phyloP scores from a whole-genome alignment of 2,113 vertebrate species.

The Catagonus wagneri region DNA sequence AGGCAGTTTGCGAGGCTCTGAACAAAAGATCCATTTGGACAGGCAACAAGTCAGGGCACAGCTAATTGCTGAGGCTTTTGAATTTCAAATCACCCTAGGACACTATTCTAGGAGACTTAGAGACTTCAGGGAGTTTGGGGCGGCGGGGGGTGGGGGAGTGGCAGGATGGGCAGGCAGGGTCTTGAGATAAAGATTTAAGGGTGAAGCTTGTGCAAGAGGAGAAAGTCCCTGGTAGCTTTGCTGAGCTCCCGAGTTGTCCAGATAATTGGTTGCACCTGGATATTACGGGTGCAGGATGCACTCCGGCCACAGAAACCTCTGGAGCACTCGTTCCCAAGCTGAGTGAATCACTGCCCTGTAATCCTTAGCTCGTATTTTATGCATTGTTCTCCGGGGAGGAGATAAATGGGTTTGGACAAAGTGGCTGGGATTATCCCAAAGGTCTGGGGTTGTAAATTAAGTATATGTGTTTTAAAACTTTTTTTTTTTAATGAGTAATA shows the following conservation, averaged over 20 bases:
- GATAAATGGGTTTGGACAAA: conserved; percentile 68
- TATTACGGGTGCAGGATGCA: background rate
- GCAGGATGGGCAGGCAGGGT: background rate
- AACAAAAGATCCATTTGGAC: conserved; percentile 22
- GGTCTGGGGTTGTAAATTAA: conserved; percentile 69
- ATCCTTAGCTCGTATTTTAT: conserved; percentile 64
- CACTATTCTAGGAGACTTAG: conserved; percentile 59
- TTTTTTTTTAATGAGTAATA: conserved; percentile 55
- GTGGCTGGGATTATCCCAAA: conserved; percentile 65
- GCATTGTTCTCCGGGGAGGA: conserved; percentile 64
- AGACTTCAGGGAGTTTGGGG: background rate
- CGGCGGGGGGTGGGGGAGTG: background rate
- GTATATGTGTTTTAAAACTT: conserved; percentile 53
- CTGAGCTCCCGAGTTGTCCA: conserved; percentile 21
- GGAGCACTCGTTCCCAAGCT: conserved; percentile 18
- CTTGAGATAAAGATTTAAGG: conserved; percentile 54
- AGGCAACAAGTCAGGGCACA: background rate
- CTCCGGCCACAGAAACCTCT: conserved; percentile 54
- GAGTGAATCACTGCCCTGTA: conserved; percentile 60
- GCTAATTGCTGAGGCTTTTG: conserved; percentile 30
- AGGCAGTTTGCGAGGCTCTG: background rate
- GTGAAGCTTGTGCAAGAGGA: conserved; percentile 34
- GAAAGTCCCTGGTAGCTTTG: conserved; percentile 38
- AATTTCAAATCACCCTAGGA: background rate
- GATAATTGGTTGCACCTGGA: conserved; percentile 79